Percentiles rank a stretch among this genome's conserved stretches.
Conservation (phyloP, 2,797 vertebrate genomes). For the Tympanoctomys barrerae region DNA sequence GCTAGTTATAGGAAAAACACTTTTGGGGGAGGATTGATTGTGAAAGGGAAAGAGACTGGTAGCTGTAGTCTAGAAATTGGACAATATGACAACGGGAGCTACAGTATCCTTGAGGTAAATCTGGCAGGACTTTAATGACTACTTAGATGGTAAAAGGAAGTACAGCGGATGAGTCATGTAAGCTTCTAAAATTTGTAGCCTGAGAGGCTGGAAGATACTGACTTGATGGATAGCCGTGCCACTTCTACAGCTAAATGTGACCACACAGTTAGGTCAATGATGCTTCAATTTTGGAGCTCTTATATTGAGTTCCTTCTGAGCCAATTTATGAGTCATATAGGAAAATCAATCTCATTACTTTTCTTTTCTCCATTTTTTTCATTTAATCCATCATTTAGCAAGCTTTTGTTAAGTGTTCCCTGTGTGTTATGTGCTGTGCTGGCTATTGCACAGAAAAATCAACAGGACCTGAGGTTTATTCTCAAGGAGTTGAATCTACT, state of each 20-base stretch:
- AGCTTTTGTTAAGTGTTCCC: conserved; percentile 35
- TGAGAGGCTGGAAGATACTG: conserved; percentile 32
- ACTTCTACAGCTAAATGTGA: conserved; percentile 64
- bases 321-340: conserved; percentile 80
- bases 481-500: not conserved
- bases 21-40: not conserved
- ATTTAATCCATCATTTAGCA: conserved; percentile 65
- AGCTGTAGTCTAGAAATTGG: conserved; percentile 41
- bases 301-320: conserved; percentile 54
- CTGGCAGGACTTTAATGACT: conserved; percentile 58
- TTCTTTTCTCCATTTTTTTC: conserved; percentile 64
- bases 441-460: conserved; percentile 18
- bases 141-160: conserved; percentile 41
- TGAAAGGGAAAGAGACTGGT: not conserved
- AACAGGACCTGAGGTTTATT: not conserved
- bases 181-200: conserved; percentile 62
- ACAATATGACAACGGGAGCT: not conserved
- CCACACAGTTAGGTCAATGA: conserved; percentile 66
- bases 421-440: not conserved
- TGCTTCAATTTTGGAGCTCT: conserved; percentile 63
- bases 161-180: conserved; percentile 63
- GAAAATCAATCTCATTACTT: conserved; percentile 77
- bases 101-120: conserved; percentile 39
- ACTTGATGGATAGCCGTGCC: conserved; percentile 64
- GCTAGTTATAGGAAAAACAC: not conserved